Percentiles rank a stretch among this genome's conserved stretches.
Evolutionary conservation across 2,888 invertebrate species (phyloP).

Genomic region (Nebria brevicollis): DNA sequence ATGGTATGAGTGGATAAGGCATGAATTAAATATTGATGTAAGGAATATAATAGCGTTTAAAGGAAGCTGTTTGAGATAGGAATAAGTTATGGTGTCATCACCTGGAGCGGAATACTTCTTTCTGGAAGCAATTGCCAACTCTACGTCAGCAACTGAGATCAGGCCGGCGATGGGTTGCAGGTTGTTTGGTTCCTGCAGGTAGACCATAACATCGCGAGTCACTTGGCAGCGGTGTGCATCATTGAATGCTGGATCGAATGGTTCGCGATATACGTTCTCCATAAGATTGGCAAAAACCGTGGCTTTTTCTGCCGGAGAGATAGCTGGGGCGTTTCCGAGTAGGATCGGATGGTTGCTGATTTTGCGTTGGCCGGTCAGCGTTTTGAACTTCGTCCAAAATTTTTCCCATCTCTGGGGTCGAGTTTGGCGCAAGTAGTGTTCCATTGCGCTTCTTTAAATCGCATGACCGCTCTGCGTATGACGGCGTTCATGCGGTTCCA

Average conservation of each 20-base stretch:
- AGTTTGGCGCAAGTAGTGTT: too few species aligned
- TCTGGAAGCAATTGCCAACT: neutral
- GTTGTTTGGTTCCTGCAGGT: neutral
- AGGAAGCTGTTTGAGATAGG: slow-evolving; percentile 6
- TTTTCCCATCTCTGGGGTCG: too few species aligned
- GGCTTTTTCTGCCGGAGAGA: neutral
- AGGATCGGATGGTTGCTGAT: neutral
- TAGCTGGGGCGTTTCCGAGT: neutral
- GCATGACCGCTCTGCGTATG: too few species aligned
- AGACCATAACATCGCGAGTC: neutral
- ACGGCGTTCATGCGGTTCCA: slow-evolving; percentile 11
- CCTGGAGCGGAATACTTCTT: slow-evolving; percentile 8
- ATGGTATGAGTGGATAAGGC: neutral
- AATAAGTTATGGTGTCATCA: slow-evolving; percentile 16
- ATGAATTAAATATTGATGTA: slow-evolving; percentile 3
- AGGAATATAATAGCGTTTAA: slow-evolving; percentile 3
- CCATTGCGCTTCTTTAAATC: too few species aligned
- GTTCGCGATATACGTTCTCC: slow-evolving; percentile 10
- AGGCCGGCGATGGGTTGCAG: neutral
- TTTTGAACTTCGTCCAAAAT: slow-evolving; percentile 14
- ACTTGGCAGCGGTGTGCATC: neutral
- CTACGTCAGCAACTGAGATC: slow-evolving; percentile 9
- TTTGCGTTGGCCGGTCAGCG: neutral
- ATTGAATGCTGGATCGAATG: neutral
- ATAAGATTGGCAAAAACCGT: slow-evolving; percentile 14